Evolutionary conservation across 2,888 invertebrate species (phyloP).

Genomic region (Drosophila birchii): DNA sequence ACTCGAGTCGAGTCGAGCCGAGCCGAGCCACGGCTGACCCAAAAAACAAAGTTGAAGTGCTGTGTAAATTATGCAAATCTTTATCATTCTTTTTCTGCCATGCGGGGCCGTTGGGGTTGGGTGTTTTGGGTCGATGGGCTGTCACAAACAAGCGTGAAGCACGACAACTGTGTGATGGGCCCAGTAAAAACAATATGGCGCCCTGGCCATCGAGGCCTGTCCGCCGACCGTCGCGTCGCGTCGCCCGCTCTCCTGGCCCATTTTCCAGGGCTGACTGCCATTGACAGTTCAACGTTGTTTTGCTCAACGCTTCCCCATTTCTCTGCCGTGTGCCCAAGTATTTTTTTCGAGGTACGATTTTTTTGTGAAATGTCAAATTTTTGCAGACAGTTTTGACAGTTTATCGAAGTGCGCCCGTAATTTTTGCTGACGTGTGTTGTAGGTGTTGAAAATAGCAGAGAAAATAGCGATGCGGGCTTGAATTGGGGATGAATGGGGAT

Average conservation of each 20-base stretch:
- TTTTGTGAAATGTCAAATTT: slow-evolving; percentile 76
- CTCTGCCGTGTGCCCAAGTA: slow-evolving; percentile 35
- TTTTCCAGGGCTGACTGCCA: slow-evolving; percentile 56
- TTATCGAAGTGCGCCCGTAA: slow-evolving; percentile 77
- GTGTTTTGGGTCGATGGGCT: slow-evolving; percentile 46
- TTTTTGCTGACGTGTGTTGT: slow-evolving; percentile 76
- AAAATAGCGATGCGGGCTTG: slow-evolving; percentile 8
- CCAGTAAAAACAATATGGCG: slow-evolving; percentile 77
- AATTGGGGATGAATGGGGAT: slow-evolving; percentile 18
- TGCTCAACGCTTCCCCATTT: slow-evolving; percentile 45
- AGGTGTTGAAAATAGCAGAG: slow-evolving; percentile 67
- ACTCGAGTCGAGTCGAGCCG: slow-evolving; percentile 35
- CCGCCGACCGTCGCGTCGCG: slow-evolving; percentile 37
- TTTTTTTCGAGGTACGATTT: slow-evolving; percentile 26
- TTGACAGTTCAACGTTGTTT: slow-evolving; percentile 75
- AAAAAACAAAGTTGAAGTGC: slow-evolving; percentile 67
- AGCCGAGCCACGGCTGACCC: slow-evolving; percentile 49
- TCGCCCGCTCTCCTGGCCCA: slow-evolving; percentile 2
- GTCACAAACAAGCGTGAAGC: slow-evolving; percentile 77
- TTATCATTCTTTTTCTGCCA: slow-evolving; percentile 51
- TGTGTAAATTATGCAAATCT: slow-evolving; percentile 77
- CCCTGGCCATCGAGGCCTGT: slow-evolving; percentile 51
- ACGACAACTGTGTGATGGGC: slow-evolving; percentile 65
- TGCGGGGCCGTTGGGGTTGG: slow-evolving; percentile 1
- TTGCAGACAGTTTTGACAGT: slow-evolving; percentile 80